A percentile compares a stretch with the other conserved stretches of the same genome.
These are phyloP conservation scores for Axis porcinus DNA, from an alignment of 2,113 vertebrate genomes.

Conservation along the genomic window DNA sequence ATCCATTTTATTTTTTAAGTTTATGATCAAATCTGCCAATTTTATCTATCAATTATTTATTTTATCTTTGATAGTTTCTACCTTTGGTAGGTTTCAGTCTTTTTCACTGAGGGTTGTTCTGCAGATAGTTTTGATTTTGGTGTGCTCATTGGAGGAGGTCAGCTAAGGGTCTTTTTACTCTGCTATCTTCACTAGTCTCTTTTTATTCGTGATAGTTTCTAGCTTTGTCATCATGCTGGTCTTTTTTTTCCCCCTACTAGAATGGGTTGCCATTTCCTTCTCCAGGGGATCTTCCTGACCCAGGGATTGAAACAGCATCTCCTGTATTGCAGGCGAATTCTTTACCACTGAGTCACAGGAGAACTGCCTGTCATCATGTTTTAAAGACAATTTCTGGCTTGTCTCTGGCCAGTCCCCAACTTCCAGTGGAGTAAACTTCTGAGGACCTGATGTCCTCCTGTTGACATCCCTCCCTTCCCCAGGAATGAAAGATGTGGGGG, in stretches of 20 bases:
- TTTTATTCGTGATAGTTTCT: neutral
- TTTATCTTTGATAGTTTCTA: neutral
- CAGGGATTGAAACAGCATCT: neutral
- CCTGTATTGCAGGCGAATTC: neutral
- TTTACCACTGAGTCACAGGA: neutral
- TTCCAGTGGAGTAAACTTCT: too few relatives aligned
- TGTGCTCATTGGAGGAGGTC: neutral
- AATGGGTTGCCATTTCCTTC: neutral
- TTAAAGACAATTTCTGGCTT: too few relatives aligned
- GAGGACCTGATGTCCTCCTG: too few relatives aligned
- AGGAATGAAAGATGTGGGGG: too few relatives aligned
- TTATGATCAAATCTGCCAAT: neutral
- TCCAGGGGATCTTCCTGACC: neutral
- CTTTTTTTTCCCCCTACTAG: rapidly evolving
- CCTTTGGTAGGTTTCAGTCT: neutral
- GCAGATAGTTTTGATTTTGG: neutral
- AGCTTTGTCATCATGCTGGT: neutral
- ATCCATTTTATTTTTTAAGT: rapidly evolving
- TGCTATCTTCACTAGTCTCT: neutral
- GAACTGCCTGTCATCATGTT: neutral
- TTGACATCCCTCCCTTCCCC: too few relatives aligned
- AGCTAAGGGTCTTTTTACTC: neutral
- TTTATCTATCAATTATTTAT: neutral
- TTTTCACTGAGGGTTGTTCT: neutral
- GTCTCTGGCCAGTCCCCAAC: too few relatives aligned